phyloP scores from a whole-genome alignment of 2,113 vertebrate genomes.

The Isurus oxyrinchus region DNA sequence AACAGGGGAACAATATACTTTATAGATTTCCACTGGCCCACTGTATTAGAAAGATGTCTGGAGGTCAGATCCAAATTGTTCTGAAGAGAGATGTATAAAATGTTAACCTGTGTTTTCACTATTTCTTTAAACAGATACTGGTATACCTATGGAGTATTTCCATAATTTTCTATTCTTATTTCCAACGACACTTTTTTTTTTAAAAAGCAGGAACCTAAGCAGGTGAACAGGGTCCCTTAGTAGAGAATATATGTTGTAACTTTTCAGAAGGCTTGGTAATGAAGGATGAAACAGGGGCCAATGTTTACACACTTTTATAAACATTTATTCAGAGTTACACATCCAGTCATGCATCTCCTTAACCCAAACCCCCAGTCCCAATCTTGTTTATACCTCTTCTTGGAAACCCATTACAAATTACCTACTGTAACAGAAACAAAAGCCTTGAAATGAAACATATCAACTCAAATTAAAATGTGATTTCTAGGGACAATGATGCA shows the following conservation, averaged over 20 bases:
- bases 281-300: too few relatives aligned
- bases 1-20: constrained; percentile 9
- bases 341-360: too few relatives aligned
- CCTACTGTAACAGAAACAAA: too few relatives aligned
- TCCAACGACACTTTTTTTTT: not conserved
- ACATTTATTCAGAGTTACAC: too few relatives aligned
- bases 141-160: not conserved
- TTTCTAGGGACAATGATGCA: too few relatives aligned
- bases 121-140: not conserved
- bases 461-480: too few relatives aligned
- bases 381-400: too few relatives aligned
- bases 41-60: not conserved
- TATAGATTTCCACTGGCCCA: not conserved
- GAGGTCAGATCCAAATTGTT: not conserved
- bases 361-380: too few relatives aligned
- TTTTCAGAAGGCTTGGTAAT: too few relatives aligned
- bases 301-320: not conserved
- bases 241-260: not conserved
- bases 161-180: not conserved
- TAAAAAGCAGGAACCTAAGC: not conserved
- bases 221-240: not conserved
- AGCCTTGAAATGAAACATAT: too few relatives aligned
- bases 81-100: not conserved
- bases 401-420: too few relatives aligned
- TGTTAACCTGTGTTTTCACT: not conserved